Evolutionary conservation across 2,113 vertebrate species (phyloP).

Genomic region (Neolamprologus longior): DNA sequence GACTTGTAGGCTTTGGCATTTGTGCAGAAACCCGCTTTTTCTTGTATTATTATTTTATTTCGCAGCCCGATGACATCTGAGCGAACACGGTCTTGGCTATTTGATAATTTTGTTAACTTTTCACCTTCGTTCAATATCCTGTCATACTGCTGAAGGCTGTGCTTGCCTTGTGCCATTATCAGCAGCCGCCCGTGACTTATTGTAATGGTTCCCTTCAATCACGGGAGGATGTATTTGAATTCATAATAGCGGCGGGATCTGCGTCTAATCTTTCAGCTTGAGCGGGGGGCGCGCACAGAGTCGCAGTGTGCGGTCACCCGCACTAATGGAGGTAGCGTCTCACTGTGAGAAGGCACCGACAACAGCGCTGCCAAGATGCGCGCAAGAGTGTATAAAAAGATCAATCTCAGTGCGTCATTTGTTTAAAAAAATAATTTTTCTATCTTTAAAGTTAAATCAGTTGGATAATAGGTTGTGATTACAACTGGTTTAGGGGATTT

Average conservation of each 20-base stretch:
- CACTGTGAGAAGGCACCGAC: constrained; percentile 27
- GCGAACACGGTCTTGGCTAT: constrained; percentile 7
- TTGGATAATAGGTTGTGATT: background rate
- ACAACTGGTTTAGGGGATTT: background rate
- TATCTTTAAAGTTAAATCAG: constrained; percentile 4
- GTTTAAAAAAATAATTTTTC: background rate
- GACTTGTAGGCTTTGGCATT: background rate
- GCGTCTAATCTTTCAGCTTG: constrained; percentile 51
- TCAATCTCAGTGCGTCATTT: background rate
- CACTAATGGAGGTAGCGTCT: constrained; percentile 47
- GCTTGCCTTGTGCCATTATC: constrained; percentile 52
- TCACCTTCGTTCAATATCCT: constrained; percentile 59
- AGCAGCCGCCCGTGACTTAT: constrained; percentile 61
- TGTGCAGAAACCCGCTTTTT: background rate
- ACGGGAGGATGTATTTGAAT: constrained; percentile 61
- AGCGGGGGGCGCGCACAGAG: constrained; percentile 12
- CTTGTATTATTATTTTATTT: background rate
- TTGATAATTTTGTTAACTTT: constrained; percentile 66
- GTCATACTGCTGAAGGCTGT: constrained; percentile 43
- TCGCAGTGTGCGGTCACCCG: constrained; percentile 40
- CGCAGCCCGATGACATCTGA: constrained; percentile 10
- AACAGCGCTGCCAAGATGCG: background rate
- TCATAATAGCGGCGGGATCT: constrained; percentile 61
- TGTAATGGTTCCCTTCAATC: constrained; percentile 69
- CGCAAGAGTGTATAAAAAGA: background rate